Evolutionary conservation across 2,797 vertebrate genomes (phyloP).

Genomic region (Semotilus atromaculatus): DNA sequence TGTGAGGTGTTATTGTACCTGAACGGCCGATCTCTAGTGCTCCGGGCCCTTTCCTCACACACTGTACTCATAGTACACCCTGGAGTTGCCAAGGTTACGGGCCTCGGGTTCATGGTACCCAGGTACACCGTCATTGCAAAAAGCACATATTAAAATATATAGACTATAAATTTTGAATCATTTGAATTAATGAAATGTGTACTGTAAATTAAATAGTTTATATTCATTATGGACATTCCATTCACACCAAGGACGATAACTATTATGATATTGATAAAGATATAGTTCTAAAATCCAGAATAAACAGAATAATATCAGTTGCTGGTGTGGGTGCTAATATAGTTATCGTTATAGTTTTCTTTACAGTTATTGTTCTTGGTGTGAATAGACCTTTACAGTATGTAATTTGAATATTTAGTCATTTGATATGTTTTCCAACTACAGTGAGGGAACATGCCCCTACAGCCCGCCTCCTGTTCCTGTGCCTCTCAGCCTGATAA

Average conservation of each 20-base stretch:
- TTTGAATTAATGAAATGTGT: neutral
- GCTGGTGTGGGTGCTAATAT: no score
- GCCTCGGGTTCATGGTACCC: constrained; percentile 72
- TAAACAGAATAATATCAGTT: no score
- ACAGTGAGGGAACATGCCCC: neutral
- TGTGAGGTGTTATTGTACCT: constrained; percentile 76
- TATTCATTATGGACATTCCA: constrained; percentile 3
- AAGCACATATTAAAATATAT: neutral
- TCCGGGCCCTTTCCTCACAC: constrained; percentile 76
- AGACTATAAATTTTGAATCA: neutral
- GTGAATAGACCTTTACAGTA: neutral
- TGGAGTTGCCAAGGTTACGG: constrained; percentile 73
- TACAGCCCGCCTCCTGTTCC: constrained; percentile 35
- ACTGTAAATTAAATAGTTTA: neutral
- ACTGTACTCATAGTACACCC: constrained; percentile 72
- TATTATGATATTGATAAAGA: neutral
- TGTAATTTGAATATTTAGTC: neutral
- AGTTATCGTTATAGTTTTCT: no score
- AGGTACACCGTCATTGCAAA: constrained; percentile 59
- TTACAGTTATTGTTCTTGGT: neutral
- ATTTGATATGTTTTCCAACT: constrained; percentile 7
- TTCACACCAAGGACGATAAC: neutral
- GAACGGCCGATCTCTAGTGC: constrained; percentile 67
- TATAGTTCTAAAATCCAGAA: neutral
- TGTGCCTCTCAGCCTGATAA: constrained; percentile 68